A percentile compares a stretch with the other conserved stretches of the same genome.
These are phyloP conservation scores for Catalaphyllia jardinei DNA, from an alignment of 64 coral and sea anemone genomes.

Conservation along the genomic window DNA sequence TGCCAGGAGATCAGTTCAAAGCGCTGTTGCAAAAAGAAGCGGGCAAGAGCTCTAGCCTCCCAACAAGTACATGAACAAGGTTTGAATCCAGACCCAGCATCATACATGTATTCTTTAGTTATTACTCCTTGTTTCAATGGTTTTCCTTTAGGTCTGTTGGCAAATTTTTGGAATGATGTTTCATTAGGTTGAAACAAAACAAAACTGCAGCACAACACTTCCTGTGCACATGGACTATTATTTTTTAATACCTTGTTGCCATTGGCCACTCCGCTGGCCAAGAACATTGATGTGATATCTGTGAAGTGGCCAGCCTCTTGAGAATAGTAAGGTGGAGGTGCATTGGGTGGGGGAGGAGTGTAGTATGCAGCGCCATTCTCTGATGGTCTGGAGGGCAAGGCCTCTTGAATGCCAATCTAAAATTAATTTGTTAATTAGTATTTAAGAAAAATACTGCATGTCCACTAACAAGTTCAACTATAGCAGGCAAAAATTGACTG, in stretches of 20 bases:
- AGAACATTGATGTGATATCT: slow-evolving; percentile 88
- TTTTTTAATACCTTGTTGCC: slow-evolving; percentile 8
- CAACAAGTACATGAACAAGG: too few relatives aligned
- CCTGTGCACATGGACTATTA: neutral
- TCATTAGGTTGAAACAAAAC: too few relatives aligned
- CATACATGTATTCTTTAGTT: too few relatives aligned
- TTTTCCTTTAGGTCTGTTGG: too few relatives aligned
- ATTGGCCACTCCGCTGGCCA: slow-evolving; percentile 34
- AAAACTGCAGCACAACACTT: too few relatives aligned
- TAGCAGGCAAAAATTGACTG: too few relatives aligned
- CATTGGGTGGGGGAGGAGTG: slow-evolving; percentile 11
- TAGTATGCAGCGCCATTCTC: slow-evolving; percentile 17
- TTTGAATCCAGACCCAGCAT: too few relatives aligned
- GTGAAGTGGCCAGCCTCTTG: slow-evolving; percentile 59
- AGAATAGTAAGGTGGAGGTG: slow-evolving; percentile 30
- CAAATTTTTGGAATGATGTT: too few relatives aligned
- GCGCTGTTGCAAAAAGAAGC: too few relatives aligned
- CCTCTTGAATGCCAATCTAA: slow-evolving; percentile 81
- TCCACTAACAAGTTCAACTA: neutral
- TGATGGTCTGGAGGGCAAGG: slow-evolving; percentile 1
- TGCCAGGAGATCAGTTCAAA: too few relatives aligned
- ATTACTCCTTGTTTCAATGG: too few relatives aligned
- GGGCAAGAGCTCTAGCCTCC: too few relatives aligned
- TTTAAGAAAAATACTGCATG: neutral
- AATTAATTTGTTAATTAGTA: neutral